phyloP scores from a whole-genome alignment of 2,113 vertebrate genomes.

The Etia nguti region DNA sequence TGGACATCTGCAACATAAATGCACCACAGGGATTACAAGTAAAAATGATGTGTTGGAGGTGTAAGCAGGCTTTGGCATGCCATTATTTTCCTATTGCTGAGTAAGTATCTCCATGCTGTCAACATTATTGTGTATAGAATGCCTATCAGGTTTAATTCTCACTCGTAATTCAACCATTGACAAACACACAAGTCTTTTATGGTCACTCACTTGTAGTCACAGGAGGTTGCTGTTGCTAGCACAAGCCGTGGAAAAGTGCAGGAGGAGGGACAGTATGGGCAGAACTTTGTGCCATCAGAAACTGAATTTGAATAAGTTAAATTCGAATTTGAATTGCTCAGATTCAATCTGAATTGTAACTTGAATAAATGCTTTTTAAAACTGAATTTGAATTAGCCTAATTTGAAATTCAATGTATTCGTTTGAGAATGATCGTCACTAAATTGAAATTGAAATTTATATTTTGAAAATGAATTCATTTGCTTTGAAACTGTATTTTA shows the following conservation, averaged over 20 bases:
- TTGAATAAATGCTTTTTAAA: no score
- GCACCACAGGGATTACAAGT: background rate
- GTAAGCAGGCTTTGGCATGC: background rate
- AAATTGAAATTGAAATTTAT: no score
- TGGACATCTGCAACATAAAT: no score
- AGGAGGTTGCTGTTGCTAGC: background rate
- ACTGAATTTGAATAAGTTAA: no score
- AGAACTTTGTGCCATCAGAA: no score
- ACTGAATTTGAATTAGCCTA: no score
- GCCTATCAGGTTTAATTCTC: background rate
- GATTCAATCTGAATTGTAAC: no score
- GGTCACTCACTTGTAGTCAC: background rate
- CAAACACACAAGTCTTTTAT: background rate
- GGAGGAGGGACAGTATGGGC: background rate
- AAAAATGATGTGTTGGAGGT: background rate
- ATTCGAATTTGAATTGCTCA: no score
- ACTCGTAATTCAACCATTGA: background rate
- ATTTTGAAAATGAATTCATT: no score
- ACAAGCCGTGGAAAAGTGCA: background rate
- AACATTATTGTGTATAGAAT: accelerated
- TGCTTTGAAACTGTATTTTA: no score
- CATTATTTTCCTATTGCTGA: background rate
- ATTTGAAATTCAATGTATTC: no score
- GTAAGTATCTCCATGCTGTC: background rate
- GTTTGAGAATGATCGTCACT: no score